phyloP scores from a whole-genome alignment of 2,113 vertebrate genomes.

The Panurus biarmicus region DNA sequence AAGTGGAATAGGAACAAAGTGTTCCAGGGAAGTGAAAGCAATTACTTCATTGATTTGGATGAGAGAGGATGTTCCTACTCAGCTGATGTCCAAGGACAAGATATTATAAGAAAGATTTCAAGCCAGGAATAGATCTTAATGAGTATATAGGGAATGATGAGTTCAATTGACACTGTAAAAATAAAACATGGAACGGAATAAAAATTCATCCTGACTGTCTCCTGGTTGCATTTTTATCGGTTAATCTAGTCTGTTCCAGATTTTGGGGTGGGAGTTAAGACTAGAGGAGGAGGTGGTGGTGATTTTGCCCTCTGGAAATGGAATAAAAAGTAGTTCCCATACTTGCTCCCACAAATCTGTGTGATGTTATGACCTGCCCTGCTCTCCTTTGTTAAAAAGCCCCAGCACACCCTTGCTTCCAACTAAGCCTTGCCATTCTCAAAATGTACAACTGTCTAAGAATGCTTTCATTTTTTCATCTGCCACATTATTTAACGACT shows the following conservation, averaged over 20 bases:
- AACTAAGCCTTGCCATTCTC: background rate
- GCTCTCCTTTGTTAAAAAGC: background rate
- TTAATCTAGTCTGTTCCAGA: background rate
- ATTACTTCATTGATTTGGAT: background rate
- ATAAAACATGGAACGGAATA: background rate
- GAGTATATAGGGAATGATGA: background rate
- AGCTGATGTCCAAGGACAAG: background rate
- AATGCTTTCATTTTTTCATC: background rate
- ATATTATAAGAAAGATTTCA: background rate
- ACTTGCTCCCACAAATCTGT: background rate
- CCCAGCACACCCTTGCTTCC: background rate
- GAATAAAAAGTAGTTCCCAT: background rate
- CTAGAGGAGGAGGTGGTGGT: background rate
- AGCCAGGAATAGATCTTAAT: background rate
- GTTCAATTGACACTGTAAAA: background rate
- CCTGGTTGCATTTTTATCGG: background rate
- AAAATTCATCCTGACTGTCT: background rate
- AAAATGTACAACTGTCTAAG: background rate
- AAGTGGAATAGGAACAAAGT: background rate
- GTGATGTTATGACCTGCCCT: background rate
- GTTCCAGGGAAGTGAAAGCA: background rate
- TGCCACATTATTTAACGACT: background rate
- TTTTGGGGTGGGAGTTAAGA: background rate
- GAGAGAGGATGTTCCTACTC: background rate
- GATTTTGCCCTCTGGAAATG: background rate